A percentile compares a stretch with the other conserved stretches of the same genome.
Evolutionary conservation across 1,140 invertebrate genomes (phyloP).

Genomic region (Babylonia areolata): DNA sequence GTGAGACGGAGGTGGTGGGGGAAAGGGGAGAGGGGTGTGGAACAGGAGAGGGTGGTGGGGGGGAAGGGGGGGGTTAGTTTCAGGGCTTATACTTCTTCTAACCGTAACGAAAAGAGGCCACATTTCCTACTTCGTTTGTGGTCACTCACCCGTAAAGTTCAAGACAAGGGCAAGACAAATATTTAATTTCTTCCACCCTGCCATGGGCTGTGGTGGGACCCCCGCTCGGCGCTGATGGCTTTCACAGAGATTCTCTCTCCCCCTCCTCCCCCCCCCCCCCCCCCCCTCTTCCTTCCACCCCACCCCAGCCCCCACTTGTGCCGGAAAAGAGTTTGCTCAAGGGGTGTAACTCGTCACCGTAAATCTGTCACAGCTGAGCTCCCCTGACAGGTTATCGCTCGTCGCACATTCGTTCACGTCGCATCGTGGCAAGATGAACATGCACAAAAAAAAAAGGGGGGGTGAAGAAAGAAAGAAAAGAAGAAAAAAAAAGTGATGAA

Average conservation of each 20-base stretch:
- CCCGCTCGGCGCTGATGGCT: neutral
- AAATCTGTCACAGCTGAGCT: neutral
- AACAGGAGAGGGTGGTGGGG: too few species aligned
- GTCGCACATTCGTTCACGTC: neutral
- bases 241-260: neutral
- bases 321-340: neutral
- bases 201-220: neutral
- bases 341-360: neutral
- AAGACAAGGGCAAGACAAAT: neutral
- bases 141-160: neutral
- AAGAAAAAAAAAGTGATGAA: neutral
- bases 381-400: neutral
- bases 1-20: too few species aligned
- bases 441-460: neutral
- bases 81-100: neutral
- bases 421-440: neutral
- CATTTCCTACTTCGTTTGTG: slow-evolving; percentile 1
- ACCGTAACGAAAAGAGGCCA: neutral
- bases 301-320: too few species aligned
- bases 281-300: too few species aligned
- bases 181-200: neutral
- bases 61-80: neutral
- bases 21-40: too few species aligned
- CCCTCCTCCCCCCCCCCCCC: too few species aligned
- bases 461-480: neutral